A percentile compares a stretch with the other conserved stretches of the same genome.
Conservation (phyloP, 2,888 invertebrate genomes). For the Sylvicola fuscatus region DNA sequence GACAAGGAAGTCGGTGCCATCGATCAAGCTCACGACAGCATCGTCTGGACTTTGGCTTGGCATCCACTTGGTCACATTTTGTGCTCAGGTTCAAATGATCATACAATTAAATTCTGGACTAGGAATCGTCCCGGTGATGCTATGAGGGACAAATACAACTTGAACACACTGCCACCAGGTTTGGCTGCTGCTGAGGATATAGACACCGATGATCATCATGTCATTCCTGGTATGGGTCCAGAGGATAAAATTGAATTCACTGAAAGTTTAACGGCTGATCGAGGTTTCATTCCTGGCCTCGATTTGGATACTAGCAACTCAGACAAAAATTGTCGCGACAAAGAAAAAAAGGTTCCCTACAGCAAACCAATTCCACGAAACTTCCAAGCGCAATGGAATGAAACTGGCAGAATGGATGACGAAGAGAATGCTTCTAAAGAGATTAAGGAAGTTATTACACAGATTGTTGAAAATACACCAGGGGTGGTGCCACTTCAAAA, state of each 20-base stretch:
- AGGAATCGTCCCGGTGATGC: conserved; percentile 94
- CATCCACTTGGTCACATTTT: conserved; percentile 97
- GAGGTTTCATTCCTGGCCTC: conserved; percentile 57
- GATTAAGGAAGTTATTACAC: conserved; percentile 44
- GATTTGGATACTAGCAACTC: conserved; percentile 50
- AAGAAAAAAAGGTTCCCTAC: conserved; percentile 73
- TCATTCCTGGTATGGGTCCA: conserved; percentile 85
- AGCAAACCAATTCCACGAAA: conserved; percentile 91
- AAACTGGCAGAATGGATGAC: conserved; percentile 38
- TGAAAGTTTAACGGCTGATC: conserved; percentile 35
- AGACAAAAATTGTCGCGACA: conserved; percentile 48
- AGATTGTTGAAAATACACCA: conserved; percentile 51
- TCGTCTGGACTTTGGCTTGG: conserved; percentile 99
- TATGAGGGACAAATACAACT: conserved; percentile 95
- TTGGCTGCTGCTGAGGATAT: conserved; percentile 47
- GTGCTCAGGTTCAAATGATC: conserved; percentile 99
- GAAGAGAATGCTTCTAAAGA: conserved; percentile 26
- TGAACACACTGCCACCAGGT: conserved; percentile 77
- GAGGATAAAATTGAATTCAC: conserved; percentile 76
- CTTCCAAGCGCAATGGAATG: conserved; percentile 95
- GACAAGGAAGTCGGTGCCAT: conserved; percentile 97
- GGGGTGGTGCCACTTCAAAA: conserved; percentile 59
- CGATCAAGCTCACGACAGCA: conserved; percentile 97
- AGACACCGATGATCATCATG: conserved; percentile 33
- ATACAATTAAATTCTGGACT: conserved; percentile 98